These are phyloP conservation scores for Falco berigora DNA, from an alignment of 2,797 vertebrate genomes.

Conservation along the genomic window DNA sequence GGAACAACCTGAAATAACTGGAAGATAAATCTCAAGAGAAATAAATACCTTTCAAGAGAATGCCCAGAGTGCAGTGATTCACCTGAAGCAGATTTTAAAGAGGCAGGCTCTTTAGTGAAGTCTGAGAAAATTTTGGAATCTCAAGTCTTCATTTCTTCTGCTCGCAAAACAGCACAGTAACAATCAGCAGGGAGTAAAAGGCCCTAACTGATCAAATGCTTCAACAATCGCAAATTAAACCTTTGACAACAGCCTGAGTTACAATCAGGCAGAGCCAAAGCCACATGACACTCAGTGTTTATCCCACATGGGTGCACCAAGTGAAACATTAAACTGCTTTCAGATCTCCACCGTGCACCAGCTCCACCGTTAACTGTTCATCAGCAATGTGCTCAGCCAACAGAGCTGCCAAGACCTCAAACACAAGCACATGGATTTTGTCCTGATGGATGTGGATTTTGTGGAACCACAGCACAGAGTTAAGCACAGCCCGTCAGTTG, in stretches of 20 bases:
- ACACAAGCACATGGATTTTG: neutral
- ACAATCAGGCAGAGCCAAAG: neutral
- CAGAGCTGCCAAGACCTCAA: neutral
- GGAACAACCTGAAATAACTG: neutral
- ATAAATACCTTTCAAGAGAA: too few relatives aligned
- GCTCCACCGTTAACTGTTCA: neutral
- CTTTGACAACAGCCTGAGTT: neutral
- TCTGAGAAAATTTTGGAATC: neutral
- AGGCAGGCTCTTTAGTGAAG: neutral
- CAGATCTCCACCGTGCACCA: neutral
- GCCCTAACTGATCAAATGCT: neutral
- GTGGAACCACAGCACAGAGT: neutral
- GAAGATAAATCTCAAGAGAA: neutral
- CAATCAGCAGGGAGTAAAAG: fast-evolving
- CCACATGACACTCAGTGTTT: fast-evolving
- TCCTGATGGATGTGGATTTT: fast-evolving
- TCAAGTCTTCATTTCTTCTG: neutral
- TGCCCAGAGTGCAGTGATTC: neutral
- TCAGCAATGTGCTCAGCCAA: neutral
- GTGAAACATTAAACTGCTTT: neutral
- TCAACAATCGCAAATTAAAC: neutral
- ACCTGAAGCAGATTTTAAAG: neutral
- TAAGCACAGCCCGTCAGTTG: neutral
- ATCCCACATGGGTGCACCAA: neutral
- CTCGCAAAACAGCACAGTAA: fast-evolving